Conservation (phyloP, 2,113 vertebrate genomes). For the Burhinus oedicnemus region DNA sequence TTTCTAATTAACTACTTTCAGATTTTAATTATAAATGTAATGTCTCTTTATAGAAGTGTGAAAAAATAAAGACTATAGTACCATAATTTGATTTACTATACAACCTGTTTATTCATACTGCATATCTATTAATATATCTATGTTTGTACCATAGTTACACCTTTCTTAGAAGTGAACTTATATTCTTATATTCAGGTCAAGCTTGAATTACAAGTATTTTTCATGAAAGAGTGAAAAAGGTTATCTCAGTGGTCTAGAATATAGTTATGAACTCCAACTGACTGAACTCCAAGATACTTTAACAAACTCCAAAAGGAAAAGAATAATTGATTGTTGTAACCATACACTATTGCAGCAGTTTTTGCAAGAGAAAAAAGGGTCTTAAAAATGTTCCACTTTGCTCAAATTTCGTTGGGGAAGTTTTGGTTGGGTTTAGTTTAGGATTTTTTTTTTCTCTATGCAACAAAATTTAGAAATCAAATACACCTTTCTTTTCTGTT, state of each 20-base stretch:
- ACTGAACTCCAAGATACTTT: background rate
- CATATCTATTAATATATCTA: background rate
- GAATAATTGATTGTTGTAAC: background rate
- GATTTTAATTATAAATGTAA: background rate
- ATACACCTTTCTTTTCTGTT: background rate
- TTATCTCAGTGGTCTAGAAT: background rate
- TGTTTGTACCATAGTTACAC: background rate
- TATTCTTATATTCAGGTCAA: background rate
- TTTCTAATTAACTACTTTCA: background rate
- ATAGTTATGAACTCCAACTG: background rate
- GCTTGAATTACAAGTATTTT: rapidly evolving
- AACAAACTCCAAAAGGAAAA: background rate
- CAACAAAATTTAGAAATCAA: background rate
- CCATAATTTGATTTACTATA: background rate
- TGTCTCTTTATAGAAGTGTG: background rate
- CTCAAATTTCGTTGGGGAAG: rapidly evolving
- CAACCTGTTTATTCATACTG: background rate
- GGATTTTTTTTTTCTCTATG: background rate
- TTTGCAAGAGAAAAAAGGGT: background rate
- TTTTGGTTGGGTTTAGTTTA: background rate
- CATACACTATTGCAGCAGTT: background rate
- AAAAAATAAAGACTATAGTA: background rate
- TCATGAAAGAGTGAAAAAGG: background rate
- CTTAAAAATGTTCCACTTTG: background rate
- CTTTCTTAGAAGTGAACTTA: background rate